Evolutionary conservation across 2,797 vertebrate species (phyloP).

Genomic region (Toxotes lorentzi): DNA sequence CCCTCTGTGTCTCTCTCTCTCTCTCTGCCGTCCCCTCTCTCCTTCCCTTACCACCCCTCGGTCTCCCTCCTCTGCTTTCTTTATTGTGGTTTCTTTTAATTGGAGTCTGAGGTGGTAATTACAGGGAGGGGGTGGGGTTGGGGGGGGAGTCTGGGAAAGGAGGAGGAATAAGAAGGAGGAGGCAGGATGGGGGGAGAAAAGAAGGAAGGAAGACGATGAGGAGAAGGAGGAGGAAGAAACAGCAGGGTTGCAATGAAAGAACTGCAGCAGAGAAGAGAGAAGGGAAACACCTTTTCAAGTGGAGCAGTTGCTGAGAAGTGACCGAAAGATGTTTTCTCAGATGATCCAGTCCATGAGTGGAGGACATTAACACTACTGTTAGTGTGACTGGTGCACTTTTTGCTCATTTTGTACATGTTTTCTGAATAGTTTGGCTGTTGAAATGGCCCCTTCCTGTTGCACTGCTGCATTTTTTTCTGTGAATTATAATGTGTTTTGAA

Average conservation of each 20-base stretch:
- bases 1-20: slow-evolving; percentile 32
- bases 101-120: slow-evolving; percentile 82
- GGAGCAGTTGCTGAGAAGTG: slow-evolving; percentile 29
- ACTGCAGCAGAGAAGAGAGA: slow-evolving; percentile 32
- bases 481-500: slow-evolving; percentile 3
- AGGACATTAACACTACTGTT: background rate
- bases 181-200: background rate
- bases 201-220: slow-evolving; percentile 4
- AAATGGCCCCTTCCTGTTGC: background rate
- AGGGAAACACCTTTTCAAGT: slow-evolving; percentile 17
- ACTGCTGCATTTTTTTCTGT: background rate
- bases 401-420: background rate
- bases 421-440: background rate
- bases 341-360: background rate
- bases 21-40: slow-evolving; percentile 23
- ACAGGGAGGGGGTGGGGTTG: slow-evolving; percentile 39
- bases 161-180: slow-evolving; percentile 12
- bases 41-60: slow-evolving; percentile 40
- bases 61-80: slow-evolving; percentile 54
- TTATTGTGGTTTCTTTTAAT: slow-evolving; percentile 81
- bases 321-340: slow-evolving; percentile 3
- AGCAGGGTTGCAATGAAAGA: slow-evolving; percentile 46
- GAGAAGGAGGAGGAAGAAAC: slow-evolving; percentile 34
- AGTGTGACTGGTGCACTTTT: background rate
- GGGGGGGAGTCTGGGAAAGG: slow-evolving; percentile 51